Conservation (phyloP, 2,113 vertebrate genomes). For the Poecilia latipinna region DNA sequence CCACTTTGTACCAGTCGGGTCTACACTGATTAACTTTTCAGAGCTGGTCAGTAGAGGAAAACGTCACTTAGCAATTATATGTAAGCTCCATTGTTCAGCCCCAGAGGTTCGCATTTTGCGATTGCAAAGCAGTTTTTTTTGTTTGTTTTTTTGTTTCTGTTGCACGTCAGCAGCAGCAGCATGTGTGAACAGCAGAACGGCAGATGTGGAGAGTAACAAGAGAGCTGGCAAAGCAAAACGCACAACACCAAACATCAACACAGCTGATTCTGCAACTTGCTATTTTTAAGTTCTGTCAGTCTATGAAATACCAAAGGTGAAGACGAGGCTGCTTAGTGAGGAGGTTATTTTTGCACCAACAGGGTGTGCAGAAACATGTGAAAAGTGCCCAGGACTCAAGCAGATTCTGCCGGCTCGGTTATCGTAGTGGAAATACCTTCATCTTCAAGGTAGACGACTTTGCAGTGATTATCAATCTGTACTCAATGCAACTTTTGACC, state of each 20-base stretch:
- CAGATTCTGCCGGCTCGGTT: background rate
- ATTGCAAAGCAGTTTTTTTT: background rate
- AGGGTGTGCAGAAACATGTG: background rate
- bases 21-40: background rate
- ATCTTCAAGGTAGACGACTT: conserved; percentile 3
- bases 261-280: background rate
- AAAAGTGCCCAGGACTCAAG: background rate
- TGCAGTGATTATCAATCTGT: background rate
- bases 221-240: background rate
- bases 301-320: background rate
- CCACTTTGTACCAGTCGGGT: background rate
- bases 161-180: background rate
- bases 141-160: background rate
- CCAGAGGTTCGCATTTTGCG: background rate
- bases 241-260: background rate
- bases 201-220: background rate
- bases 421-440: background rate
- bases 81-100: background rate
- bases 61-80: background rate
- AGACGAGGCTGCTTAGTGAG: background rate
- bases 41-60: background rate
- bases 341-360: background rate
- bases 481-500: background rate
- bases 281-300: background rate
- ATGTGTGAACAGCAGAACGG: background rate